Base-by-base conservation (phyloP, 2,888 invertebrate genomes). In the Napeogenes sylphis region DNA sequence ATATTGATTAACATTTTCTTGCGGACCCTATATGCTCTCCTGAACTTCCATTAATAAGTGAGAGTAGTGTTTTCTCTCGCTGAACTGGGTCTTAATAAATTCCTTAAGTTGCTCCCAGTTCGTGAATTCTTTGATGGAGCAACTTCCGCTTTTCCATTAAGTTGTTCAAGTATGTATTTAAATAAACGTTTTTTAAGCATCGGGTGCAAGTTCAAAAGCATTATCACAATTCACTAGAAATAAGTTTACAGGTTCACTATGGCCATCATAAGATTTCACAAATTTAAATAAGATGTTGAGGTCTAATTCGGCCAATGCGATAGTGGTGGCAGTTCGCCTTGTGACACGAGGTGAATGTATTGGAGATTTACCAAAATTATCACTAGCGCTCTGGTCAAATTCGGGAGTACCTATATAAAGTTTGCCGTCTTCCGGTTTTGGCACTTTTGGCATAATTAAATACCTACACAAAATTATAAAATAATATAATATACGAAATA, bases 1-100 rank as follows among this genome's bases (percentile, higher is more conserved):
- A 59, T 56, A 74, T 35, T 71, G 71, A 45, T 59, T 67, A 3
- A 74, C 71, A 55, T 55, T 60, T 46, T 10, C 45, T 55, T 35
- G 45, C 45, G 45, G 45, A 45, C 45, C 45, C 6, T 45, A 13
- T 13, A 10, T 45, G 45, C 45, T 45, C 45, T 45, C 4, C 45
- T 45, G 45, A 3, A 45, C 21, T 21, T 21, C 21, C 21, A 21
- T 21, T 21, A 21, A 21, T 21, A 21, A 21, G 21, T 21, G 21
- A 21, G 21, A 21, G 21, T 21, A 21, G 21, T 21, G 1, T 21
- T 21, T 21, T 21, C 21, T 21, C 21, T 21, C 21, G 21, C 21
- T 21, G 21, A 21, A 21, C 21, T 21, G 21, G 21, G 21, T 21
- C 21, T 21, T 21, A 21, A 21, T 0, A 1, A 21, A 21, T 21